Conservation (phyloP, 2,888 invertebrate genomes). For the Habrosyne pyritoides region DNA sequence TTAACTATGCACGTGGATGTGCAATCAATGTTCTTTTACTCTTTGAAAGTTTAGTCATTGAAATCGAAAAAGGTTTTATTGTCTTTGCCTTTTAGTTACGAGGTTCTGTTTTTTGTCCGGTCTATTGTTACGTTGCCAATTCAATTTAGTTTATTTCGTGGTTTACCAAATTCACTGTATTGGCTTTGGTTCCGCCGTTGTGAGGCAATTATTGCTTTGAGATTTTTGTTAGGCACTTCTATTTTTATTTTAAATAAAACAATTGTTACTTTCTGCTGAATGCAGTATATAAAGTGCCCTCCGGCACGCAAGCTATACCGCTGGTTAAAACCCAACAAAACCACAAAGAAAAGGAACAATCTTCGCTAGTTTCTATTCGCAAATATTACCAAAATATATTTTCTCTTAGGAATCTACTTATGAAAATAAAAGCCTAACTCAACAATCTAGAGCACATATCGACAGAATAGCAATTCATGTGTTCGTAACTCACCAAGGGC, state of each 20-base stretch:
- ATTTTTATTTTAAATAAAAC: not conserved
- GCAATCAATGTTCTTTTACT: conserved; percentile 3
- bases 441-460: conserved; percentile 1
- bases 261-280: too few species aligned
- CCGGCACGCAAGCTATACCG: not conserved
- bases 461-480: conserved; percentile 13
- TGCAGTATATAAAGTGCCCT: not conserved
- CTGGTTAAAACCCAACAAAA: not conserved
- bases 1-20: conserved; percentile 4
- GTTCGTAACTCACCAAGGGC: conserved; percentile 17
- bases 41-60: not conserved
- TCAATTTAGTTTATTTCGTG: not conserved
- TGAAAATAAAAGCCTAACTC: conserved; percentile 4
- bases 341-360: not conserved
- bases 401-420: not conserved
- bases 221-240: not conserved
- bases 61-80: not conserved
- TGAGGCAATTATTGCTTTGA: not conserved
- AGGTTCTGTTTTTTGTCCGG: not conserved
- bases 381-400: not conserved
- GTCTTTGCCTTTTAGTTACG: conserved; percentile 3
- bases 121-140: conserved; percentile 2
- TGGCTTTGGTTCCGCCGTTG: not conserved
- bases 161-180: not conserved
- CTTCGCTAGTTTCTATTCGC: not conserved